phyloP scores from a whole-genome alignment of 2,113 vertebrate species.

The Diadophis punctatus region DNA sequence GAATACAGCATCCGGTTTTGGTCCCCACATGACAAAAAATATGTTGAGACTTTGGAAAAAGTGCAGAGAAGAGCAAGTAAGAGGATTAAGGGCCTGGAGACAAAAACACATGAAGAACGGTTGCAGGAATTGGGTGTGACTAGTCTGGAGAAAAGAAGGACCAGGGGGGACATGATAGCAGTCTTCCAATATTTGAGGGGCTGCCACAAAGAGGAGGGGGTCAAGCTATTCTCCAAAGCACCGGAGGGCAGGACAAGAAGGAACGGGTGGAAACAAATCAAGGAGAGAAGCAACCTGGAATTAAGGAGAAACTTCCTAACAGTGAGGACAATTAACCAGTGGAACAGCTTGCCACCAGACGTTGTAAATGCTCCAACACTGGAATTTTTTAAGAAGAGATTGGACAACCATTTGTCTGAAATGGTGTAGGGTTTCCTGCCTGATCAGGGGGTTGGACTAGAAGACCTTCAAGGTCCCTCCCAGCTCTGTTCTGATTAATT shows the following conservation, averaged over 20 bases:
- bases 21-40: too few relatives aligned
- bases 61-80: too few relatives aligned
- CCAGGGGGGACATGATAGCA: too few relatives aligned
- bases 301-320: background rate
- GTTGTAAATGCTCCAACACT: background rate
- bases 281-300: background rate
- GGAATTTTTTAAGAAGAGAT: background rate
- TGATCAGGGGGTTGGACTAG: background rate
- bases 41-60: too few relatives aligned
- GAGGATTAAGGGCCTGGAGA: too few relatives aligned
- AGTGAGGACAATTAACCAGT: background rate
- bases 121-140: too few relatives aligned
- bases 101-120: too few relatives aligned
- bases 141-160: too few relatives aligned
- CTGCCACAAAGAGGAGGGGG: background rate
- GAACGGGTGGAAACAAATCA: background rate
- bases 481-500: background rate
- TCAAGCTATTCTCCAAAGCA: background rate
- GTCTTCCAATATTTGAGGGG: background rate
- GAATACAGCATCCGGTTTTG: too few relatives aligned
- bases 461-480: background rate
- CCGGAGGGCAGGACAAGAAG: background rate
- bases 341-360: background rate
- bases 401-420: background rate
- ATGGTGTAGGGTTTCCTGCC: background rate